Evolutionary conservation across 2,113 vertebrate genomes (phyloP).

Genomic region (Onychostoma macrolepis): DNA sequence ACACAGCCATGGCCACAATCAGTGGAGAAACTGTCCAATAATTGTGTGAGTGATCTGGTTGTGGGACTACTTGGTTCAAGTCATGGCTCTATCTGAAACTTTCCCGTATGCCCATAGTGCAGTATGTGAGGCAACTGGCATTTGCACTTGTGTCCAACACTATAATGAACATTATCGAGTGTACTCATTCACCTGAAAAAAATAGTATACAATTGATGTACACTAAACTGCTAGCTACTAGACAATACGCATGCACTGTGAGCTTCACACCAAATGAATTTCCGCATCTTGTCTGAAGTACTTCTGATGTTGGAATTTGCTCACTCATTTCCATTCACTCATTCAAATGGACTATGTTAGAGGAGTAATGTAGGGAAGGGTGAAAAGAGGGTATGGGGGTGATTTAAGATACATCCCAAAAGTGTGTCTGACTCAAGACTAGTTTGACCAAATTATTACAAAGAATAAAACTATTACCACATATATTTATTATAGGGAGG

Average conservation of each 20-base stretch:
- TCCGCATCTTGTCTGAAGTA: background rate
- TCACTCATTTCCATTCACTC: background rate
- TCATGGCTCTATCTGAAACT: background rate
- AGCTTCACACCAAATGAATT: background rate
- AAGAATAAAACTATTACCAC: background rate
- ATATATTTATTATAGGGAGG: background rate
- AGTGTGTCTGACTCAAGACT: background rate
- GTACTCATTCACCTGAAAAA: background rate
- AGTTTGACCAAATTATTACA: background rate
- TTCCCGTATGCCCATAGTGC: background rate
- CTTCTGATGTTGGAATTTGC: background rate
- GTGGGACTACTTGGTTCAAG: background rate
- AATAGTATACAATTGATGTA: background rate
- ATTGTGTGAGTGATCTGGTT: constrained; percentile 54
- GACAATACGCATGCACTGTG: background rate
- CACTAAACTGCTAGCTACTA: background rate
- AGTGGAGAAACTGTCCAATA: constrained; percentile 48
- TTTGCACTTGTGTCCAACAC: background rate
- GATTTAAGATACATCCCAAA: background rate
- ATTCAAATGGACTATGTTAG: background rate
- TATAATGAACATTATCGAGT: background rate
- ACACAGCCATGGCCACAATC: constrained; percentile 33
- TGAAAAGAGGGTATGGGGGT: background rate
- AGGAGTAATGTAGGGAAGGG: background rate
- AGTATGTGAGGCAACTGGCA: background rate